Base-by-base conservation (phyloP, 2,113 vertebrate species). In the Periophthalmus modestus region DNA sequence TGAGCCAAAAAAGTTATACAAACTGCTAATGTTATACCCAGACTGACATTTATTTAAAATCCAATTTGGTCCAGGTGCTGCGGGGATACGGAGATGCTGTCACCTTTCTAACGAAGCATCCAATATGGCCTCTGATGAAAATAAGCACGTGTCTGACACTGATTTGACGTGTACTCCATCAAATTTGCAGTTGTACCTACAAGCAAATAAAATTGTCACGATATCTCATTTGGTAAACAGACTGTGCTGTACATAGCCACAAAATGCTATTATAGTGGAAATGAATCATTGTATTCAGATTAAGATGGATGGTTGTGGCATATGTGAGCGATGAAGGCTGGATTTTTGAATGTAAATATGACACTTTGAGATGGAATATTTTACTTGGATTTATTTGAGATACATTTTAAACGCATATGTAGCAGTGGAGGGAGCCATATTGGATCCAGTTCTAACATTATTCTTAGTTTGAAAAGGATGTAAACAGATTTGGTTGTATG, bases 41-140 rank as follows among this genome's bases (percentile, higher is more conserved):
- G 75, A 82, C 85, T 93, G 93, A 93, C 93, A 93, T 93, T 93
- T 93, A 90, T 93, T 91, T 89, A 88, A 90, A 93, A 94, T 93
- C 88, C 89, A 93, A 94, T 94, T 92, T 93, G 82, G 78, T 80
- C 66, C 87, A 92, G 93, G 87, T 91, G 88, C 86, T 90, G 75
- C 85, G 79, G 79, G 91, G 89, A 91, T 87, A 91, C 88, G 85
- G 86, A 66, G 87, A 34, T 4, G 88, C 88, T 91, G 90, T 91
- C 90, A 91, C 79, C 88, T 74, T 85, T 84, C 87, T 92, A 93
- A 93, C 91, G 90, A 93, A 93, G 91, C 89, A 79, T 79, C 79
- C 90, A 81, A 82, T 84, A 79, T 77, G 58, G 74, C 12, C 76
- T 86, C 89, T 90, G 90, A 92, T 92, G 87, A 90, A 90, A 91